Evolutionary conservation across 1,140 invertebrate genomes (phyloP), one percentile per base, ranked within the genome.

Genomic region (Drosophila chauvacae): DNA sequence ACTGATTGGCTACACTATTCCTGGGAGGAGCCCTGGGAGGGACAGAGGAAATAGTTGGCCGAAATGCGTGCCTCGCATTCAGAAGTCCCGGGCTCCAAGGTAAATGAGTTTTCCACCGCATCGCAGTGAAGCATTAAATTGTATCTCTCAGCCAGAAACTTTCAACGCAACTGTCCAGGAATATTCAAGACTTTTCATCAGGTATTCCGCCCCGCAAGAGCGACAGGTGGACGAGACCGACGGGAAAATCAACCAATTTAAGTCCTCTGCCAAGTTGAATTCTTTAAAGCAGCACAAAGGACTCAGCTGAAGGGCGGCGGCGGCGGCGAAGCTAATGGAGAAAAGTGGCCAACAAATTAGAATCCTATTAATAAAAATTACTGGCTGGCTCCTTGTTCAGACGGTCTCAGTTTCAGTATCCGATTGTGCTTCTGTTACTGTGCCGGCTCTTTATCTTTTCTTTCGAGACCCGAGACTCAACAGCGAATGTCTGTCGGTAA

Each of bases 81-180:
- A 35, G 14, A 71, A 62, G 58, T 48, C 55, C 11, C 42, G n/a
- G 2, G 9, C 18, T 11, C 5, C 39, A 18, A 45, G 58, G 50
- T 55, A 57, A 77, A 72, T 88, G 73, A 84, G 80, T 81, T 85
- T 81, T 41, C 50, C 68, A 44, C 72, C 77, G 42, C 65, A 64
- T 51, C 48, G 69, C 84, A 90, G 64, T 85, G 70, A 85, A 76
- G 74, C 85, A 90, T 90, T 88, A 88, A 88, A 88, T 88, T 90
- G 85, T 90, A 79, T 85, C 74, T 85, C 77, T 60, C 80, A 71
- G 18, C 33, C 48, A 26, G 33, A 56, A 70, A 59, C 77, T 72
- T 77, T 57, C 50, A 68, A 18, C 47, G 61, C 81, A 80, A 87
- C 61, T 82, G 81, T 69, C 48, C 50, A 47, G 41, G 71, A 51